These are phyloP conservation scores for human DNA, from an alignment of 2,113 vertebrate genomes.

Conservation along the genomic window GRCh38 chr6:114831501-114832000, in stretches of 20 bases:
- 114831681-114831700: conserved; percentile 73
- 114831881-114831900: not conserved
- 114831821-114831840: conserved; percentile 8
- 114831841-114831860: conserved; percentile 5
- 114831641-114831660: conserved; percentile 80
- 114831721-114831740: conserved; percentile 49
- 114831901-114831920: not conserved
- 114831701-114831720: conserved; percentile 64
- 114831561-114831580: conserved; percentile 58
- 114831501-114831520: conserved; percentile 63
- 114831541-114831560: conserved; percentile 66
- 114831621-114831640: conserved; percentile 70
- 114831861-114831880: conserved; percentile 27
- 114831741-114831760: conserved; percentile 11
- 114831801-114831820: not conserved
- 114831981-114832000: not conserved
- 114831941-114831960: not conserved
- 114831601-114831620: conserved; percentile 68
- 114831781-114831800: not conserved
- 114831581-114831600: conserved; percentile 76
- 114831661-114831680: conserved; percentile 74
- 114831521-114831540: conserved; percentile 66
- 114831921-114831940: not conserved
- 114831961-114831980: not conserved
- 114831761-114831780: conserved; percentile 56